Evolutionary conservation across 2,797 vertebrate species (phyloP), one percentile per base, ranked within the genome.

Genomic region (Mus caroli): DNA sequence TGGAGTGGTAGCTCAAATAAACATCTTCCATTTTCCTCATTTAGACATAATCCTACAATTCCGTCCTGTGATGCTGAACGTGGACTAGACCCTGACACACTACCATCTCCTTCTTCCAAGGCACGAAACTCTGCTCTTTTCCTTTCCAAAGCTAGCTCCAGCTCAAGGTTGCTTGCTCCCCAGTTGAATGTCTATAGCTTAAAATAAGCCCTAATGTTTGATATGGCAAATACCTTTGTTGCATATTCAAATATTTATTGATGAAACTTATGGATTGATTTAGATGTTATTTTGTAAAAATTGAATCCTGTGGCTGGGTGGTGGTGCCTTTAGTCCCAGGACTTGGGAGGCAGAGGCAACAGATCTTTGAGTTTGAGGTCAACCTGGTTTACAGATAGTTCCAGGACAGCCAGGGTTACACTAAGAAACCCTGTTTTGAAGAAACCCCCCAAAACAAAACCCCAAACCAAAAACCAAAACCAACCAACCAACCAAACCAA

Each of bases 51-150:
- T 79, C 79, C 98, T 98, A 76, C 98, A 99, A 98, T 97, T 4
- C 98, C 98, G 0, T 99, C 99, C 98, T 99, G 99, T 0, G 97
- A 95, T 31, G 98, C 98, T 0, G 98, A 99, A 97, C 98, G 98
- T 0, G 99, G 99, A 98, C 99, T 99, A 69, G 99, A 99, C 88
- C 99, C 99, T 0, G 99, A 99, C 2, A 99, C 97, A 9, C 99
- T 99, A 50, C 98, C 99, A n/a, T 99, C 99, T 0, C 99, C 99
- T 95, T 99, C 99, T 97, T 99, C 99, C 95, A 99, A 97, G 1
- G 99, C 99, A 78, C 99, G 99, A 22, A 99, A 98, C 97, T 99
- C 99, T 80, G 99, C 99, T 46, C 8, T 46, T 9, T 46, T 46
- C 46, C 46, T 46, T 46, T 46, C 46, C 46, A 46, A 46, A 46